phyloP scores from a whole-genome alignment of 2,113 vertebrate genomes.

The Ceuthmochares aereus region DNA sequence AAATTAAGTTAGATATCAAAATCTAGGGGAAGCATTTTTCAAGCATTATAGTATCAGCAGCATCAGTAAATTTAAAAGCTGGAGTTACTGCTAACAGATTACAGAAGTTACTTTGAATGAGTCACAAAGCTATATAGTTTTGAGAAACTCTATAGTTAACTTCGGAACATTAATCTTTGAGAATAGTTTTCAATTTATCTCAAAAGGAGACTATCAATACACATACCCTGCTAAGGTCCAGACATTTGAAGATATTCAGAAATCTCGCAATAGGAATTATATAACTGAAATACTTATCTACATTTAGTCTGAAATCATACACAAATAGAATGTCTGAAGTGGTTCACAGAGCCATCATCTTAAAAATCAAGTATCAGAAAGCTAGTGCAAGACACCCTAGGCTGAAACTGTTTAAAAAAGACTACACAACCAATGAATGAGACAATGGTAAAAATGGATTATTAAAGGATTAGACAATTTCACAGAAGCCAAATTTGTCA shows the following conservation, averaged over 20 bases:
- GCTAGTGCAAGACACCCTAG: background rate
- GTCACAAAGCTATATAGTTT: background rate
- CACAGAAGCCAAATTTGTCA: background rate
- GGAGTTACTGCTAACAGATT: background rate
- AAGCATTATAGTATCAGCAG: background rate
- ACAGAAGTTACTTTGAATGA: background rate
- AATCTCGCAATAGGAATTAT: background rate
- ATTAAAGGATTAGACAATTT: background rate
- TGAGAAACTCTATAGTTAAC: background rate
- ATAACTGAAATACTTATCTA: background rate
- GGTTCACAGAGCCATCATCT: background rate
- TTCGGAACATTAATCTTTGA: background rate
- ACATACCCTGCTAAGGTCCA: accelerated
- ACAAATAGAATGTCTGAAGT: background rate
- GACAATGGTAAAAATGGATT: background rate
- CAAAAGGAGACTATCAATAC: background rate
- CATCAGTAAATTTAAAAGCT: background rate
- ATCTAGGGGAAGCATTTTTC: background rate
- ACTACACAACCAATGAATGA: background rate
- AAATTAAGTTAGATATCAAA: background rate
- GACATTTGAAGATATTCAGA: background rate
- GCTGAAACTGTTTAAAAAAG: background rate
- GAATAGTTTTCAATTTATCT: background rate
- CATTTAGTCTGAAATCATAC: background rate
- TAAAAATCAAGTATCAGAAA: background rate